Evolutionary conservation across 2,113 vertebrate species (phyloP).

Genomic region (Hippocampus abdominalis): DNA sequence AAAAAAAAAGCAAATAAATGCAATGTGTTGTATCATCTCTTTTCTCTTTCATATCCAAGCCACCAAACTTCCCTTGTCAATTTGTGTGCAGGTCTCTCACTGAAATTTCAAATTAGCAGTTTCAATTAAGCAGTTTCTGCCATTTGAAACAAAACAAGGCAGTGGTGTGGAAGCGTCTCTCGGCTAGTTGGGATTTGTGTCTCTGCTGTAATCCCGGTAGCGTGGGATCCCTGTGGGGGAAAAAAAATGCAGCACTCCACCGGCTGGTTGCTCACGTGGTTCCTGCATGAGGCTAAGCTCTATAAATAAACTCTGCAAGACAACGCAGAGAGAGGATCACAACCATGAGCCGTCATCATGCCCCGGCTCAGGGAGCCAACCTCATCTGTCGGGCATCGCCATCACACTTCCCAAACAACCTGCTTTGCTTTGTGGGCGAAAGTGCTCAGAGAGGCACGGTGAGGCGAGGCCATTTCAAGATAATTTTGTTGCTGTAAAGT

Average conservation of each 20-base stretch:
- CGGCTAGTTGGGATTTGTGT: conserved; percentile 21
- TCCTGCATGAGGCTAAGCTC: conserved; percentile 24
- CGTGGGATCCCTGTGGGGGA: conserved; percentile 41
- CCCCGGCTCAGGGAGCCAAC: background rate
- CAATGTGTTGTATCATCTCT: too few relatives aligned
- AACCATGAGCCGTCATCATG: conserved; percentile 44
- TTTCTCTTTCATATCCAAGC: too few relatives aligned
- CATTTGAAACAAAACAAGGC: background rate
- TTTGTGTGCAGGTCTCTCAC: background rate
- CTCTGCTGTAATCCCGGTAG: conserved; percentile 44
- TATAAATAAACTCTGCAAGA: conserved; percentile 48
- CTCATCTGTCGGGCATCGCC: conserved; percentile 12
- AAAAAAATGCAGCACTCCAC: conserved; percentile 26
- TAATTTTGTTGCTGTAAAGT: too few relatives aligned
- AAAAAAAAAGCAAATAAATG: background rate
- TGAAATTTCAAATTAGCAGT: background rate
- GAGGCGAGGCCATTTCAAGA: too few relatives aligned
- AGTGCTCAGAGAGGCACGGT: too few relatives aligned
- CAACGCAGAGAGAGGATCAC: conserved; percentile 24
- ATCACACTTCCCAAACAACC: background rate
- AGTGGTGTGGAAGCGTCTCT: conserved; percentile 8
- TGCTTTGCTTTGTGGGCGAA: background rate
- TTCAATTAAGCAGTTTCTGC: background rate
- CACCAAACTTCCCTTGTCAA: background rate
- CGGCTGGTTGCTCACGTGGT: conserved; percentile 25